Evolutionary conservation across 2,797 vertebrate species (phyloP), one percentile per base, ranked within the genome.

Genomic region (Sebastes aleutianus): DNA sequence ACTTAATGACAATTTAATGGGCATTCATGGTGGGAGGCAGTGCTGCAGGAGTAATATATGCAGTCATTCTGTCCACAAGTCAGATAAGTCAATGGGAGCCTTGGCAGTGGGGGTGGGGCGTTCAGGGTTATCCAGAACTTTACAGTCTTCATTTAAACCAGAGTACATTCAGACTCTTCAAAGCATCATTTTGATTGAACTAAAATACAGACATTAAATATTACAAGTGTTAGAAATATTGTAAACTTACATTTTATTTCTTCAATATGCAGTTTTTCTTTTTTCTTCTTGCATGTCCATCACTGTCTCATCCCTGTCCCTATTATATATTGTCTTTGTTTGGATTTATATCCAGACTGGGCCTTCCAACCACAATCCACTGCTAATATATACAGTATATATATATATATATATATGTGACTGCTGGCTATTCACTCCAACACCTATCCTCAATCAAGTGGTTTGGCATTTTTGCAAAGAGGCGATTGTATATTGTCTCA

Each of bases 381-480:
- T 50, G 50, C 62, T 79, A 29, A 43, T 36, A 66, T 50, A 50
- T 18, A 50, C 11, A 36, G 11, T 16, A 47, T 47, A 26, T 26
- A 26, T 26, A 39, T 36, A 66, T 18, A 14, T 50, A 9, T n/a
- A n/a, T 53, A n/a, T 14, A 4, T 80, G 18, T 70, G 75, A 58
- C 84, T 72, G 79, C 69, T 88, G 80, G 69, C 78, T 26, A 50
- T 77, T 66, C 79, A 78, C 59, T 66, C 77, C 86, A 63, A 87
- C 66, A 85, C 74, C 70, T 81, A 80, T 80, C 70, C 77, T 90
- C 90, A 85, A 86, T 91, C 79, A 91, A 90, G 85, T 84, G 89
- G 59, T 80, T 84, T 82, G 88, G 75, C 85, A 59, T 83, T 47
- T 47, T 85, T 79, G 86, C 84, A 74, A 63, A 83, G 50, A 88